These are phyloP conservation scores for Ischnura elegans DNA, from an alignment of 2,888 invertebrate species.

Conservation along the genomic window DNA sequence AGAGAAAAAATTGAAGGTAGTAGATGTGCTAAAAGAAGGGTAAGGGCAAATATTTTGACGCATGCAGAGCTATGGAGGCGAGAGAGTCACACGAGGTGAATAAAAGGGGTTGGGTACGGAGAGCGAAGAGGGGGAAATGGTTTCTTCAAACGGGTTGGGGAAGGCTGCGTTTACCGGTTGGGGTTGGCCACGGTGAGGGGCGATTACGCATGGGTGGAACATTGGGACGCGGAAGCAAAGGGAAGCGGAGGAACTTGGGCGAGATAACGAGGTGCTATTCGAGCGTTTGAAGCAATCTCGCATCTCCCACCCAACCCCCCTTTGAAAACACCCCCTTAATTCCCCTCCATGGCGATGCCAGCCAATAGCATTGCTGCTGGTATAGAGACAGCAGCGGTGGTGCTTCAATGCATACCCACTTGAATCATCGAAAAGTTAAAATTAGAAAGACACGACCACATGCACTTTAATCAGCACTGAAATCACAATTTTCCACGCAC, in stretches of 20 bases:
- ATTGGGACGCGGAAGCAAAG: background rate
- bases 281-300: conserved; percentile 23
- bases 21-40: background rate
- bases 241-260: conserved; percentile 7
- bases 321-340: background rate
- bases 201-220: background rate
- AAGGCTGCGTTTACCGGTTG: background rate
- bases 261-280: conserved; percentile 15
- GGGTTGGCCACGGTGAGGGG: too few species aligned
- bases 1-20: too few species aligned
- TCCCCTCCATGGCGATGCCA: background rate
- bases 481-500: background rate
- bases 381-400: background rate
- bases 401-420: background rate
- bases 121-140: background rate
- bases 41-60: background rate
- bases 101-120: background rate
- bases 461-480: background rate
- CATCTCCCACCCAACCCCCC: background rate
- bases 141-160: background rate
- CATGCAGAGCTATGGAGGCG: background rate
- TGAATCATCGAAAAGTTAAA: background rate
- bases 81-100: background rate
- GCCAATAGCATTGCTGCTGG: background rate
- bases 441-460: background rate